A percentile compares a stretch with the other conserved stretches of the same genome.
Evolutionary conservation across 1,140 invertebrate genomes (phyloP).

Genomic region (Coptotermes formosanus): DNA sequence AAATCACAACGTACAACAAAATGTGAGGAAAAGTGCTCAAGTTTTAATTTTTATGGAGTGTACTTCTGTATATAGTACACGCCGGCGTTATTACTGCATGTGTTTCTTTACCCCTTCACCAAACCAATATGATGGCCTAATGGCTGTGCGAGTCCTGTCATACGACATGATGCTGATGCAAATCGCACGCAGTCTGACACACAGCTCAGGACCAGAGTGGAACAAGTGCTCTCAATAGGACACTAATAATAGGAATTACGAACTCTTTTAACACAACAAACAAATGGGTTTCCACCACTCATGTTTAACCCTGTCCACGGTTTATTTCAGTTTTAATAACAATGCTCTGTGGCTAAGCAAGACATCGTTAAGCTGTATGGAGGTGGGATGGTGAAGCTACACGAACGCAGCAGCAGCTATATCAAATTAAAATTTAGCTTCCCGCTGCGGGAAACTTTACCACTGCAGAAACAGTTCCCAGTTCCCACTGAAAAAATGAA

Average conservation of each 20-base stretch:
- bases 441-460: too few relatives aligned
- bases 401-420: too few relatives aligned
- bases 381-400: too few relatives aligned
- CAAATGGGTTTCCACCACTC: not conserved
- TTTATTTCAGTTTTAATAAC: too few relatives aligned
- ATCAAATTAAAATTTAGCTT: too few relatives aligned
- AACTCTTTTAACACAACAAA: not conserved
- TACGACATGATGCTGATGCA: not conserved
- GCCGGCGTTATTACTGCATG: slow-evolving; percentile 6
- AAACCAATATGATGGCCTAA: slow-evolving; percentile 16
- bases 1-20: not conserved
- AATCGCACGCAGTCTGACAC: not conserved
- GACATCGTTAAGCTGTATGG: too few relatives aligned
- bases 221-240: not conserved
- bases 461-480: too few relatives aligned
- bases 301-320: too few relatives aligned
- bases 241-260: too few relatives aligned
- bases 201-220: not conserved
- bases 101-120: slow-evolving; percentile 14
- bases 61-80: not conserved
- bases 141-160: not conserved
- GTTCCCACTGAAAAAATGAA: too few relatives aligned
- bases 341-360: too few relatives aligned
- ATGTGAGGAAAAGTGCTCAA: not conserved
- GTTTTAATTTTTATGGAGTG: slow-evolving; percentile 1